Evolutionary conservation across 2,888 invertebrate genomes (phyloP), one percentile per base, ranked within the genome.

Genomic region (Lepidocyrtinus sp.): DNA sequence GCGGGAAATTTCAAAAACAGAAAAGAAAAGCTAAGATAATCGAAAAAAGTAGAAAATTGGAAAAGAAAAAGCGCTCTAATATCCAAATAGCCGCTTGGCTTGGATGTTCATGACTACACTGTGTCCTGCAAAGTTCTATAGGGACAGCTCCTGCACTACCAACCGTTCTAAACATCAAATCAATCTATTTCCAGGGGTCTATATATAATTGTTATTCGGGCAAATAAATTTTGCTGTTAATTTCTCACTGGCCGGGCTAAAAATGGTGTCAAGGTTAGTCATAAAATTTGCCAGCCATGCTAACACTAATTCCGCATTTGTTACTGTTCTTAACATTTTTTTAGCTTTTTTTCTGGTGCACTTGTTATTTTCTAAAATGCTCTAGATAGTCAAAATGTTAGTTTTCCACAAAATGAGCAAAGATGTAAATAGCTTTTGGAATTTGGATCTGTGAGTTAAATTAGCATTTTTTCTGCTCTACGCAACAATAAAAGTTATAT

Each of bases 91-190:
- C 70, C 70, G 2, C 26, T 69, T 61, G 70, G 2, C 26, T 69
- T 61, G 70, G 70, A 70, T 70, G 50, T 27, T 70, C 70, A 70
- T 70, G 70, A 70, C 70, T 70, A 70, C 70, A 61, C 50, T 12
- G 27, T 70, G 9, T 55, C 2, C 27, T 26, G 12, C 27, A 25
- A 65, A 7, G 12, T 19, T 25, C 64, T 36, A 64, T 63, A 65
- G 21, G 17, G n/a, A 22, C 45, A 67, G 45, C 67, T n/a, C n/a
- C n/a, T n/a, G n/a, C n/a, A n/a, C n/a, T n/a, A n/a, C n/a, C n/a
- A n/a, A n/a, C n/a, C n/a, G n/a, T n/a, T n/a, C n/a, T n/a, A n/a
- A n/a, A n/a, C n/a, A n/a, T n/a, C n/a, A n/a, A n/a, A n/a, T n/a
- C n/a, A n/a, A n/a, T n/a, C n/a, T n/a, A n/a, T n/a, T n/a, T n/a